A percentile compares a stretch with the other conserved stretches of the same genome.
Conservation (phyloP, 2,797 vertebrate genomes). For the Danio albolineatus region DNA sequence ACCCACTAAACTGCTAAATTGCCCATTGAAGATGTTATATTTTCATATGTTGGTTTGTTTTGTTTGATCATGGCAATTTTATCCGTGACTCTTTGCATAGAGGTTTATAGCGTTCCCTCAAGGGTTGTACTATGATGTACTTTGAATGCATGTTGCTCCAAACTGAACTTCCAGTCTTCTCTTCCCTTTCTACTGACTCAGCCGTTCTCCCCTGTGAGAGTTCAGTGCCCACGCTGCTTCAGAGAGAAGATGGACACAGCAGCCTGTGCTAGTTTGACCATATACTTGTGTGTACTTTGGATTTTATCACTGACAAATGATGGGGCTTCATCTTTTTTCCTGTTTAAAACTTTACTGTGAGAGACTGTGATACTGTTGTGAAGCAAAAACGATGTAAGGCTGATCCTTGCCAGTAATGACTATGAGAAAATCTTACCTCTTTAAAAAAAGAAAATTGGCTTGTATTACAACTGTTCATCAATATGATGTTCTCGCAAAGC, state of each 20-base stretch:
- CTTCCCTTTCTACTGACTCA: slow-evolving; percentile 28
- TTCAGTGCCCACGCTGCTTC: slow-evolving; percentile 43
- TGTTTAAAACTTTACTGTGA: slow-evolving; percentile 67
- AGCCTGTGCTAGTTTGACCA: slow-evolving; percentile 42
- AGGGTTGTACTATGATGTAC: slow-evolving; percentile 28
- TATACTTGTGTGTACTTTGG: slow-evolving; percentile 48
- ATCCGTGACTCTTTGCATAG: slow-evolving; percentile 68
- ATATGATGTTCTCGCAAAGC: slow-evolving; percentile 64
- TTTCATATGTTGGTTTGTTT: slow-evolving; percentile 78
- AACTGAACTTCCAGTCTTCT: slow-evolving; percentile 44
- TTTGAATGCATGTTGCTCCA: slow-evolving; percentile 53
- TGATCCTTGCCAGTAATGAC: slow-evolving; percentile 60
- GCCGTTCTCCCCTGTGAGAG: slow-evolving; percentile 16
- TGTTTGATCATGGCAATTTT: slow-evolving; percentile 69
- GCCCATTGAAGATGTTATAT: slow-evolving; percentile 73
- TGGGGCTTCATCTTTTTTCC: slow-evolving; percentile 53
- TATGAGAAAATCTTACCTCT: slow-evolving; percentile 54
- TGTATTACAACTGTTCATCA: slow-evolving; percentile 55
- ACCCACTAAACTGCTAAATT: slow-evolving; percentile 62
- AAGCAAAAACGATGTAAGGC: slow-evolving; percentile 57
- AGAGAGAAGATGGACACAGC: slow-evolving; percentile 38
- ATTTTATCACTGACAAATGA: slow-evolving; percentile 54
- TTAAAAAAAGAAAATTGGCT: slow-evolving; percentile 60
- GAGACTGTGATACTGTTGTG: slow-evolving; percentile 69
- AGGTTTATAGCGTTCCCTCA: slow-evolving; percentile 59